Evolutionary conservation across 2,888 invertebrate genomes (phyloP), one percentile per base, ranked within the genome.

Genomic region (Ichneumoninae sp.): DNA sequence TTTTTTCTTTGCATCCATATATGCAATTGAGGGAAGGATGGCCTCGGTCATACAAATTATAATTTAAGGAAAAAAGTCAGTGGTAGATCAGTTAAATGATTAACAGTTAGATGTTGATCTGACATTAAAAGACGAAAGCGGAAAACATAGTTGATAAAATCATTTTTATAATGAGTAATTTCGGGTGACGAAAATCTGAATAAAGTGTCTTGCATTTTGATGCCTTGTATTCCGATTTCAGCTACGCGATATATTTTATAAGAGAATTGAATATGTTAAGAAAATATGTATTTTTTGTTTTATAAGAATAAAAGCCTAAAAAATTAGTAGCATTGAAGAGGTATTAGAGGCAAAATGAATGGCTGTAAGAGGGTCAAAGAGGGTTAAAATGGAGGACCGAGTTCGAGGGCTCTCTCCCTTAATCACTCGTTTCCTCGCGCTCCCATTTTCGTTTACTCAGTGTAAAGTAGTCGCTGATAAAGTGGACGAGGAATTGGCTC

Each of bases 401-500:
- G 68, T 30, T 4, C 4, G 57, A 57, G 68, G 47, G 22, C 68
- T 63, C 40, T 79, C 52, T 50, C 63, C 54, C 71, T 69, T 52
- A 78, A 65, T 69, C 74, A 79, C 22, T 63, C 70, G 52, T 44
- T 70, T 44, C n/a, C 40, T 10, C 30, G 36, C 50, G 57, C 57
- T 33, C n/a, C 26, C 5, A 36, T 77, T 71, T 10, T 50, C 69
- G 57, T 57, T 40, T 74, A 52, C 74, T 63, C 68, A 65, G 66
- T 52, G 54, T 73, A 57, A 54, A 78, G 40, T 66, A 80, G 30
- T 74, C 22, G 70, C 63, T 81, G 77, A 77, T 70, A 70, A 75
- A 83, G 70, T 81, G 68, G 73, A 69, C 76, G 54, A 74, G 81
- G 63, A 81, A 84, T 81, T 81, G 63, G 65, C 60, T 54, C 33